Evolutionary conservation across 1,140 invertebrate species (phyloP).

Genomic region (Drosophila ercepeae): DNA sequence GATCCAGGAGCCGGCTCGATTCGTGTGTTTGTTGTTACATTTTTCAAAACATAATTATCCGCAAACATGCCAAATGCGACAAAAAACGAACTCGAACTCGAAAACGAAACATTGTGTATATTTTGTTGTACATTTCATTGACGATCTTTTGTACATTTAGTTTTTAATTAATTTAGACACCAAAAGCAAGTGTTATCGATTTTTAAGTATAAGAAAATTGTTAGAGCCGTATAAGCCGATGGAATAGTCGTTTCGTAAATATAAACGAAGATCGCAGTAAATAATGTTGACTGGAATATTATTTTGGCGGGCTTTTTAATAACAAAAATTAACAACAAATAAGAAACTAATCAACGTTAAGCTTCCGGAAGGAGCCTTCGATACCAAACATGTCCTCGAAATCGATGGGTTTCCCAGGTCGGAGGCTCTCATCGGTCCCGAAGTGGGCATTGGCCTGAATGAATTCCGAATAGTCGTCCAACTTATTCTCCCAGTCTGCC

Average conservation of each 20-base stretch:
- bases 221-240: constrained; percentile 42
- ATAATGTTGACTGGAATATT: too few species aligned
- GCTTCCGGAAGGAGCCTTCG: constrained; percentile 75
- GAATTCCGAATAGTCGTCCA: constrained; percentile 85
- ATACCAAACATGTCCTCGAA: constrained; percentile 82
- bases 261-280: constrained; percentile 49
- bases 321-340: not conserved
- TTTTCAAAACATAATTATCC: constrained; percentile 8
- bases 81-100: constrained; percentile 25
- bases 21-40: constrained; percentile 39
- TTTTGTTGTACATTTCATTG: constrained; percentile 62
- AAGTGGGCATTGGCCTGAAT: constrained; percentile 85
- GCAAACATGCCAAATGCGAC: constrained; percentile 35
- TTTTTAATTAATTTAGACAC: constrained; percentile 50
- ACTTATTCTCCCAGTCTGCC: constrained; percentile 85
- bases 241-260: constrained; percentile 42
- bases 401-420: constrained; percentile 86
- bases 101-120: constrained; percentile 52
- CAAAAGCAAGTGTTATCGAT: constrained; percentile 62
- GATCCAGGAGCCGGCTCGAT: constrained; percentile 23
- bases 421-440: constrained; percentile 85
- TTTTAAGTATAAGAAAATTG: constrained; percentile 58
- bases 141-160: constrained; percentile 44
- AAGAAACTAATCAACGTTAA: constrained; percentile 56
- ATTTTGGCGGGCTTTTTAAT: not conserved